Evolutionary conservation across 2,888 invertebrate genomes (phyloP).

Genomic region (Machimus atricapillus): DNA sequence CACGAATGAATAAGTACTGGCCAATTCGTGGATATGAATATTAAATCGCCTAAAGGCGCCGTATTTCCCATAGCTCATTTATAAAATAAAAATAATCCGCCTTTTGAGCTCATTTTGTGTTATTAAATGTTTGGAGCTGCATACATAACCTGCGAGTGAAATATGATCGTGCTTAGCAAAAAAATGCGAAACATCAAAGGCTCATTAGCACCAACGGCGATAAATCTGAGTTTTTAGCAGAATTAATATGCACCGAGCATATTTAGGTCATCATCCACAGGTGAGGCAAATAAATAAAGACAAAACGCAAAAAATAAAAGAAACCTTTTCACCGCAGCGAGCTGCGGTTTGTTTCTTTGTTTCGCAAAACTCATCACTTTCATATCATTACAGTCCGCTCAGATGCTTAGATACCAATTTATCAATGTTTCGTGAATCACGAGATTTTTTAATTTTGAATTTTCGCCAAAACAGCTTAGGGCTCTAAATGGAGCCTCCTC

Average conservation of each 20-base stretch:
- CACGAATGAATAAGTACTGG: background rate
- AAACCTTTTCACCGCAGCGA: background rate
- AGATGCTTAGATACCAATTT: background rate
- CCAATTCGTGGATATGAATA: background rate
- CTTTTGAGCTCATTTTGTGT: background rate
- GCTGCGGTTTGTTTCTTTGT: conserved; percentile 1
- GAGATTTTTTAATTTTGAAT: conserved; percentile 2
- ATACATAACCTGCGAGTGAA: background rate
- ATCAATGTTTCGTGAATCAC: conserved; percentile 1
- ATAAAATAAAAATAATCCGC: background rate
- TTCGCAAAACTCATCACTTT: conserved; percentile 14
- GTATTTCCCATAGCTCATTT: background rate
- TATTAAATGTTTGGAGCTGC: background rate
- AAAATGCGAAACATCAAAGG: conserved; percentile 13
- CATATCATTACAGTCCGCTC: background rate
- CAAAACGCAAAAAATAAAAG: conserved; percentile 4
- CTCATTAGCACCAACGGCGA: conserved; percentile 5
- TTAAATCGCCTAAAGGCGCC: background rate
- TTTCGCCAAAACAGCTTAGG: background rate
- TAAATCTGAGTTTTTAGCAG: conserved; percentile 1
- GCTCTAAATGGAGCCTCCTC: background rate
- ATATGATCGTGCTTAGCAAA: background rate
- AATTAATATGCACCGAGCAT: background rate
- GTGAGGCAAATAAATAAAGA: conserved; percentile 5
- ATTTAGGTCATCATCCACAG: conserved; percentile 14